Base-by-base conservation (phyloP, 2,797 vertebrate species). In the Pogoniulus pusillus region DNA sequence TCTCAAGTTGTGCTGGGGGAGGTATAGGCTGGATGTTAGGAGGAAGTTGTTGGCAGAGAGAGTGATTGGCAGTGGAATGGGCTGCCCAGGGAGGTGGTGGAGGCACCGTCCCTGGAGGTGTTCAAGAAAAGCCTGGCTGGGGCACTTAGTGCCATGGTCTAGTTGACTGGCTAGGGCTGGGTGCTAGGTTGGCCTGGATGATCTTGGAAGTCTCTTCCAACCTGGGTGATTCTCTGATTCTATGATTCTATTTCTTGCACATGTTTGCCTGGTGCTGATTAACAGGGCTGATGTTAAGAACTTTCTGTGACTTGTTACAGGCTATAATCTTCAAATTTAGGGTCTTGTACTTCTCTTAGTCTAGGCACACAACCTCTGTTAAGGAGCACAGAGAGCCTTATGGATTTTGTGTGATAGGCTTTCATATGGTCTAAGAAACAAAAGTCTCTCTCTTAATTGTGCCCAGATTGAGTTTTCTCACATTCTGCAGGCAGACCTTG, bases 181-280 rank as follows among this genome's bases (percentile, higher is more conserved):
- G n/a, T n/a, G n/a, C n/a, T n/a, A n/a, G n/a, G n/a, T n/a, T n/a
- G n/a, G n/a, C n/a, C n/a, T n/a, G n/a, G n/a, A n/a, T n/a, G n/a
- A n/a, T n/a, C n/a, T n/a, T n/a, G n/a, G n/a, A n/a, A n/a, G n/a
- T n/a, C n/a, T n/a, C n/a, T n/a, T n/a, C n/a, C n/a, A n/a, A n/a
- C n/a, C n/a, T n/a, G n/a, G n/a, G n/a, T n/a, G n/a, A n/a, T n/a
- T n/a, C n/a, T n/a, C n/a, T n/a, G n/a, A n/a, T n/a, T n/a, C n/a
- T n/a, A n/a, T n/a, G n/a, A n/a, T n/a, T n/a, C n/a, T 91, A 88
- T 77, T 88, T 62, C 60, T 85, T 89, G 59, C 90, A 91, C 27
- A 39, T 90, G 84, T 91, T 85, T 91, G 49, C 76, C 93, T 91
- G 91, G 66, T 90, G 69, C 47, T 60, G 75, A 92, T 95, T 95